phyloP scores from a whole-genome alignment of 2,113 vertebrate genomes.

The Lanius ludovicianus region DNA sequence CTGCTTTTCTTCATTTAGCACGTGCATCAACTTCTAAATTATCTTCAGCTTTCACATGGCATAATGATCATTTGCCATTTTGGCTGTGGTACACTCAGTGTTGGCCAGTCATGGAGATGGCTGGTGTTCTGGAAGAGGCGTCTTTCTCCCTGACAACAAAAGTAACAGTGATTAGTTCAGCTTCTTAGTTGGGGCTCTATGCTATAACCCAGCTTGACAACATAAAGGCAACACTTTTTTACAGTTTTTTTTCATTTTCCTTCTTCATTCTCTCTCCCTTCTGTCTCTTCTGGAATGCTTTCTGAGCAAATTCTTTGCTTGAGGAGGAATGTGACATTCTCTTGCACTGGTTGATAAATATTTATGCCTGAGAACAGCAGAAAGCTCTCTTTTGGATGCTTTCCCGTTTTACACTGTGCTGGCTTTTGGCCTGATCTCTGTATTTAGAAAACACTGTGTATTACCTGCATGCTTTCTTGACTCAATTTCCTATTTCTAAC shows the following conservation, averaged over 20 bases:
- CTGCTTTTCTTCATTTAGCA: conserved; percentile 45
- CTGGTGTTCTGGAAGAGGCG: conserved; percentile 28
- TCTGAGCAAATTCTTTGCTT: conserved; percentile 62
- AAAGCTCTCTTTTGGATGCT: conserved; percentile 60
- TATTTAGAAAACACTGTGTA: conserved; percentile 62
- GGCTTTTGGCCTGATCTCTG: conserved; percentile 67
- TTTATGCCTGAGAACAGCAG: conserved; percentile 64
- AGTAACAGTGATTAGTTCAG: conserved; percentile 63
- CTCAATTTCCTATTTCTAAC: conserved; percentile 39
- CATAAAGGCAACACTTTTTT: neutral
- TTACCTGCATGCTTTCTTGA: conserved; percentile 64
- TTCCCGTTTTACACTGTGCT: conserved; percentile 64
- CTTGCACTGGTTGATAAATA: conserved; percentile 67
- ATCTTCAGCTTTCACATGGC: conserved; percentile 26
- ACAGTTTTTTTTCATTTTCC: neutral
- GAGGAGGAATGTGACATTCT: conserved; percentile 51
- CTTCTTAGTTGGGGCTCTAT: conserved; percentile 45
- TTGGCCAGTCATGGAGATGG: conserved; percentile 3
- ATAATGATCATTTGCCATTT: conserved; percentile 57
- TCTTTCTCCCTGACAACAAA: conserved; percentile 46
- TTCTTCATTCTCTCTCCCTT: neutral
- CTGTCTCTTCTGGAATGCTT: conserved; percentile 39
- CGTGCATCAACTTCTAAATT: conserved; percentile 57
- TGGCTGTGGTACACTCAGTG: conserved; percentile 6
- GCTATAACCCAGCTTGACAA: conserved; percentile 53